A percentile compares a stretch with the other conserved stretches of the same genome.
Evolutionary conservation across 2,797 vertebrate species (phyloP).

Genomic region (Amphiprion clarkii): DNA sequence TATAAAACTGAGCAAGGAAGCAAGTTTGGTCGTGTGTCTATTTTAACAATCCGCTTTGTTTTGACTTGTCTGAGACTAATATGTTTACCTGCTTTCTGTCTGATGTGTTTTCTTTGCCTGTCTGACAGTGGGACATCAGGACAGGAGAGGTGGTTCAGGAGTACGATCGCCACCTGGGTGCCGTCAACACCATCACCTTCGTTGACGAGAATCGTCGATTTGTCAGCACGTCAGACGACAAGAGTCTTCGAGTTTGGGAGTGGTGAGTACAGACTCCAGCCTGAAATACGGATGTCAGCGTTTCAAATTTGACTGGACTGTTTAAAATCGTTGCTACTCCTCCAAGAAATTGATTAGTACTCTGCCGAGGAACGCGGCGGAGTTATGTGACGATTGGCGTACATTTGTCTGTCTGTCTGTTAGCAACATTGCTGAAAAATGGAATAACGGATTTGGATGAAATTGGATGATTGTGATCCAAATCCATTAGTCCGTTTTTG

Average conservation of each 20-base stretch:
- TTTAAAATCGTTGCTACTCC: not conserved
- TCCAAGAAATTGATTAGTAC: not conserved
- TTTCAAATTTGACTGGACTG: not conserved
- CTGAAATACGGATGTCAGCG: not conserved
- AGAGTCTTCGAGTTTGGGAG: slow-evolving; percentile 98
- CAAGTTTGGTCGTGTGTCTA: slow-evolving; percentile 2
- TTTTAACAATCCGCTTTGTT: slow-evolving; percentile 10
- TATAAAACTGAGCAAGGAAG: not conserved
- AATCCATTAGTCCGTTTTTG: too few species aligned
- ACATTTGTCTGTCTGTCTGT: too few species aligned
- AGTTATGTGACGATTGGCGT: too few species aligned
- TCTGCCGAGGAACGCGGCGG: too few species aligned
- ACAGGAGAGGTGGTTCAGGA: slow-evolving; percentile 97
- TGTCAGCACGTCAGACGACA: slow-evolving; percentile 98
- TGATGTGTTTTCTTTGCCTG: not conserved
- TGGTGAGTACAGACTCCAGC: slow-evolving; percentile 86
- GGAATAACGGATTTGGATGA: too few species aligned
- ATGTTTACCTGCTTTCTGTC: slow-evolving; percentile 11
- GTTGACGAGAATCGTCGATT: slow-evolving; percentile 98
- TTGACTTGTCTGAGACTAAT: not conserved
- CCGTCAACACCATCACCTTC: slow-evolving; percentile 99
- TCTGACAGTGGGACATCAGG: slow-evolving; percentile 93
- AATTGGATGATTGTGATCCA: too few species aligned
- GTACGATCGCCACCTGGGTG: slow-evolving; percentile 96
- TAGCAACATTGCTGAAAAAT: too few species aligned